Evolutionary conservation across 2,113 vertebrate species (phyloP), one percentile per base, ranked within the genome.

Genomic region (Hippocampus mohnikei): DNA sequence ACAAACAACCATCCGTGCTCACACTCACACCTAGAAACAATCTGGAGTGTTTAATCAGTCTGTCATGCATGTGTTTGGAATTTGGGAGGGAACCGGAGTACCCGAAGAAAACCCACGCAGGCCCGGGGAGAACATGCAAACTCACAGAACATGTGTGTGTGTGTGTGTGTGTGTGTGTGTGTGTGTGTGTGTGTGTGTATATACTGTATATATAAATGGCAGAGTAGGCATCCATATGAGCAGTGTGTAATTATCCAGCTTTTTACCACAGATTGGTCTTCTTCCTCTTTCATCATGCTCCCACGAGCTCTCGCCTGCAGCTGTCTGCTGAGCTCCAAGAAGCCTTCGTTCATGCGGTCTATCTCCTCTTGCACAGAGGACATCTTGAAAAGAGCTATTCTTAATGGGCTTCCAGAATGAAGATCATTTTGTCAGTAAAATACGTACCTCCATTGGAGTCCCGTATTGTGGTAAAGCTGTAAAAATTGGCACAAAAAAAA

Each of bases 261-360:
- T 67, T 79, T 80, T 92, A 93, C 92, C 73, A 3, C 41, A 56
- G 77, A 58, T 25, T 59, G 66, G 4, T 76, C 56, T 44, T 65
- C 77, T 61, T 66, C 71, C 42, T 79, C 76, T 8, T 70, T 72
- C 60, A 23, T 53, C 53, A 56, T 75, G 70, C 46, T 83, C 58
- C 60, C 68, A 56, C 85, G 78, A 42, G 76, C 64, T 66, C 77
- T 71, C 20, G 74, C 71, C 76, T 91, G 81, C 0, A 90, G 84
- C 56, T 90, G 80, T 62, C 84, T 37, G 29, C 88, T 91, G 25
- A 94, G 76, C 73, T 91, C 85, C 75, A 92, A 76, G 79, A 93
- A 94, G 12, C 82, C 88, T 53, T 94, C 89, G 50, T 91, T 91
- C 76, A 94, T 78, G 50, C 65, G 64, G 77, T 92, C 91, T 68